Percentiles rank a stretch among this genome's conserved stretches.
Evolutionary conservation across 2,797 vertebrate genomes (phyloP).

Genomic region (Helarctos malayanus): DNA sequence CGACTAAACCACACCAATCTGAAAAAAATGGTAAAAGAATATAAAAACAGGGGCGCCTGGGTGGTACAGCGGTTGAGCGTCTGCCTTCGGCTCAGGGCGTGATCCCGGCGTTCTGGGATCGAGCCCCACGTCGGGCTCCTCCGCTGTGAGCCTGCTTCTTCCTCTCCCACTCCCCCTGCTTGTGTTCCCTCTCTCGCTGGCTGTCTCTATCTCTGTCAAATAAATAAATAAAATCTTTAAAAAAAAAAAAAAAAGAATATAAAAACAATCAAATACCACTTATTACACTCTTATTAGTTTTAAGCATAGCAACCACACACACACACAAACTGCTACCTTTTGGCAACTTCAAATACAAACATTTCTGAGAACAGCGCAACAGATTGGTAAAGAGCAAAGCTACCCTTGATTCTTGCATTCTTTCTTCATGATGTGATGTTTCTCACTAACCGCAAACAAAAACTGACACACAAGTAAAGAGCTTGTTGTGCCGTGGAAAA

Average conservation of each 20-base stretch:
- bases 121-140: too few relatives aligned
- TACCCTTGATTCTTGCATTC: conserved; percentile 53
- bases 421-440: conserved; percentile 66
- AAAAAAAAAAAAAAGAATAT: conserved; percentile 49
- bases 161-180: too few relatives aligned
- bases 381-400: conserved; percentile 42
- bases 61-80: too few relatives aligned
- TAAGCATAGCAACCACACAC: neutral
- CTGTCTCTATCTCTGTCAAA: too few relatives aligned
- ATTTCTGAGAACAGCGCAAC: conserved; percentile 50
- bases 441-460: conserved; percentile 56
- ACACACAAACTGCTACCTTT: neutral
- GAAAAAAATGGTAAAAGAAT: conserved; percentile 23
- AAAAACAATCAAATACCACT: neutral
- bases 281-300: neutral
- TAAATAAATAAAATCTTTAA: too few relatives aligned
- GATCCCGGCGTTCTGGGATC: too few relatives aligned
- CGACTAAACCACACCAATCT: neutral
- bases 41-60: too few relatives aligned
- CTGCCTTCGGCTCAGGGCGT: too few relatives aligned
- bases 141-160: too few relatives aligned
- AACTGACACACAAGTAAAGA: conserved; percentile 2
- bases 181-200: too few relatives aligned
- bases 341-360: conserved; percentile 42
- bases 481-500: conserved; percentile 15